These are phyloP conservation scores for Diglossa brunneiventris DNA, from an alignment of 2,113 vertebrate genomes.

Conservation along the genomic window DNA sequence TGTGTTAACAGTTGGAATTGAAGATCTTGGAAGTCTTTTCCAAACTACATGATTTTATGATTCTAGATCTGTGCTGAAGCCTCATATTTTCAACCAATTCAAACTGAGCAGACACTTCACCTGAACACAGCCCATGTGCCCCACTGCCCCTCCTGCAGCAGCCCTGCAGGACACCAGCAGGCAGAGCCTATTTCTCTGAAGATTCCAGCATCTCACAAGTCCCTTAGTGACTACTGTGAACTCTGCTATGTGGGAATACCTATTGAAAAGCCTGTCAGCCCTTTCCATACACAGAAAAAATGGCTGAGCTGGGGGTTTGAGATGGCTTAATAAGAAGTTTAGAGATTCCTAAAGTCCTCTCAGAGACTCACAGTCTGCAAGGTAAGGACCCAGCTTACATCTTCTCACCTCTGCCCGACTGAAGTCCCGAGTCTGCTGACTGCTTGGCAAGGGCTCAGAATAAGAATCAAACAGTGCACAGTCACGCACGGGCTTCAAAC, in stretches of 20 bases:
- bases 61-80: neutral
- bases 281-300: neutral
- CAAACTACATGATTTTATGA: neutral
- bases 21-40: neutral
- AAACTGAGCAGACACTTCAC: neutral
- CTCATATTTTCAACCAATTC: neutral
- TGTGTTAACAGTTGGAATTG: rapidly evolving
- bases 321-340: neutral
- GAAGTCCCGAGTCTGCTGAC: constrained; percentile 67
- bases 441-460: constrained; percentile 58
- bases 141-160: neutral
- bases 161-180: rapidly evolving
- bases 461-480: constrained; percentile 69
- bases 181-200: neutral
- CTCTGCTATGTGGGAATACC: rapidly evolving
- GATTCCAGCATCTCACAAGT: rapidly evolving
- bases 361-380: neutral
- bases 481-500: constrained; percentile 66
- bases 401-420: constrained; percentile 71
- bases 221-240: neutral
- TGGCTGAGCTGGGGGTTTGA: neutral
- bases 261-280: neutral
- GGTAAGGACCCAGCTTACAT: too few relatives aligned
- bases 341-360: neutral
- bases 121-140: neutral